Percentiles rank a stretch among this genome's conserved stretches.
Conservation (phyloP, 1,140 invertebrate species). For the Panagrolaimus sp. region DNA sequence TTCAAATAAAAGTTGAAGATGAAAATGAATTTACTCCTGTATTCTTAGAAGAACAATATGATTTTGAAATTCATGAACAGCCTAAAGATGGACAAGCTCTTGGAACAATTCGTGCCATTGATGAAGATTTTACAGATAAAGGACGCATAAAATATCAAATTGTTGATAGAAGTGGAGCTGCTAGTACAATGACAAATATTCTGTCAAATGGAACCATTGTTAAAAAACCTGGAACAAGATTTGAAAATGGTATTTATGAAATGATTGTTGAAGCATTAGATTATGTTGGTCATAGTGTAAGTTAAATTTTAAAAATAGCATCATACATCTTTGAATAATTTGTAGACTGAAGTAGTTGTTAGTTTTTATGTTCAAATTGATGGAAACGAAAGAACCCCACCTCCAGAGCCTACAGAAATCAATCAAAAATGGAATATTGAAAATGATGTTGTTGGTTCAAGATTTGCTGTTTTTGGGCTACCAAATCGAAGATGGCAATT, state of each 20-base stretch:
- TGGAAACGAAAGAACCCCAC: background rate
- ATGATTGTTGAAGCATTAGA: conserved; percentile 7
- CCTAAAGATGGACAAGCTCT: conserved; percentile 25
- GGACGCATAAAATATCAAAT: conserved; percentile 5
- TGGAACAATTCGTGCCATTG: conserved; percentile 32
- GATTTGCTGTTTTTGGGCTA: background rate
- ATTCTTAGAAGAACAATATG: conserved; percentile 19
- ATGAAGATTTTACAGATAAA: conserved; percentile 35
- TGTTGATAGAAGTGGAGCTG: conserved; percentile 4
- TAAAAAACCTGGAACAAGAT: background rate
- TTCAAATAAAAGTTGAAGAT: conserved; percentile 40
- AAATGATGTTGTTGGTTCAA: conserved; percentile 5
- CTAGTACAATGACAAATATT: background rate
- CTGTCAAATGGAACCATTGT: conserved; percentile 5
- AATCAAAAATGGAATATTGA: conserved; percentile 6
- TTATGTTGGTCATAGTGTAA: conserved; percentile 5
- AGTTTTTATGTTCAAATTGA: background rate
- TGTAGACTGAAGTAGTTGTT: conserved; percentile 3
- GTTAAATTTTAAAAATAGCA: background rate
- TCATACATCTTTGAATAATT: background rate
- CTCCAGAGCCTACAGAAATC: background rate
- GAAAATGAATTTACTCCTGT: conserved; percentile 42
- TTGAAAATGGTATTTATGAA: conserved; percentile 4
- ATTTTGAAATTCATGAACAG: conserved; percentile 22
- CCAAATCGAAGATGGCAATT: conserved; percentile 12